Evolutionary conservation across 2,113 vertebrate species (phyloP), one percentile per base, ranked within the genome.

Genomic region (Puntigrus tetrazona): DNA sequence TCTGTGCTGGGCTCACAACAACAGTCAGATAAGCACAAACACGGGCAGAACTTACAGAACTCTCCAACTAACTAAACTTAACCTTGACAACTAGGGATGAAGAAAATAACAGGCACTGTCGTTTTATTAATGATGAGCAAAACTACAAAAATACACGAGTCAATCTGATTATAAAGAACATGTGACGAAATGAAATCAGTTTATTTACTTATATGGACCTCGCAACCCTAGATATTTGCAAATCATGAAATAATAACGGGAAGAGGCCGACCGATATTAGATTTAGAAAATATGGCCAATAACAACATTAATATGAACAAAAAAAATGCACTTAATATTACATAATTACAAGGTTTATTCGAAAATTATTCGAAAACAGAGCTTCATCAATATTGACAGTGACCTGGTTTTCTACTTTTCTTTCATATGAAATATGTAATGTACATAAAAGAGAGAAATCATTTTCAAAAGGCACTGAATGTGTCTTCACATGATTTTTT

Each of bases 1-100:
- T 73, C 27, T 79, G 74, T 50, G 10, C 41, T 67, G 27, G 47
- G 76, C 65, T 85, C 61, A 59, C 41, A 85, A 52, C 75, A 79
- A 43, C 63, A n/a, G 77, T 34, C 29, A 63, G 52, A 80, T 47
- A 74, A 79, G 80, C 47, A 85, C 65, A 31, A 59, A 72, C 34
- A 41, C 47, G 34, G 61, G 59, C 70, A 22, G 18, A 72, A 27
- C 34, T 81, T 50, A 22, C 45, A 52, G 11, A 80, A 29, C 31
- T 75, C 65, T 57, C 70, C 13, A 55, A 29, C 25, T 27, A 31
- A 59, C 22, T 52, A 55, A 31, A 78, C 11, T 59, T 59, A 25
- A 25, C 52, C 22, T 38, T 16, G 3, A 36, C 7, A 77, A 57
- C 20, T n/a, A 36, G 43, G 16, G n/a, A 31, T 52, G 27, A 5